Conservation (phyloP, 2,888 invertebrate species). For the Crossocerus cetratus region DNA sequence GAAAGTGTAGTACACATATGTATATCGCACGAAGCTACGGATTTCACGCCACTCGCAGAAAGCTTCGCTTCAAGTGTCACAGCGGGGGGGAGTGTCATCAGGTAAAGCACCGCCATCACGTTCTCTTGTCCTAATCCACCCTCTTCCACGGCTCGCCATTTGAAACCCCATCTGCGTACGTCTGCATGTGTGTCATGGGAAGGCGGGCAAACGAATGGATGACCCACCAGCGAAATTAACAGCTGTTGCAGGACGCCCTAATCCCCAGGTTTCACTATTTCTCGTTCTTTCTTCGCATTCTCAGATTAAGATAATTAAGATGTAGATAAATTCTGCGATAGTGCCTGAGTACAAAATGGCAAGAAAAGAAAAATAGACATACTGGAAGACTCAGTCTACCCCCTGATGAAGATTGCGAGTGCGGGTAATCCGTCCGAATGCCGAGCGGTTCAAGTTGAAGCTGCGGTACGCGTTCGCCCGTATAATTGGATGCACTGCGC, state of each 20-base stretch:
- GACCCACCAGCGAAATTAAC: slow-evolving; percentile 16
- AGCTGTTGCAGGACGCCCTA: slow-evolving; percentile 24
- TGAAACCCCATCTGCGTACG: not conserved
- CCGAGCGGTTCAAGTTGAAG: slow-evolving; percentile 21
- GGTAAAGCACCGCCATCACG: not conserved
- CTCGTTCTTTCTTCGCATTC: too few relatives aligned
- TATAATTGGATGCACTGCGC: slow-evolving; percentile 40
- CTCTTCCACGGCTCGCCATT: not conserved
- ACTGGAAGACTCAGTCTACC: not conserved
- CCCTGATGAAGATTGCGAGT: slow-evolving; percentile 1
- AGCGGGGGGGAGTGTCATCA: not conserved
- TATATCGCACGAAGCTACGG: too few relatives aligned
- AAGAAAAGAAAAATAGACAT: too few relatives aligned
- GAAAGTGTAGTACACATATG: too few relatives aligned
- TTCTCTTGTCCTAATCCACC: slow-evolving; percentile 20
- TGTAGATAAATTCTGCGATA: too few relatives aligned
- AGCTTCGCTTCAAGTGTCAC: not conserved
- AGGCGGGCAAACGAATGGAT: slow-evolving; percentile 6
- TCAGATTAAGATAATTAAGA: too few relatives aligned
- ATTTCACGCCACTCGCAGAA: too few relatives aligned
- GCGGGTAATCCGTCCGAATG: slow-evolving; percentile 23
- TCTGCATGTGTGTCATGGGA: not conserved
- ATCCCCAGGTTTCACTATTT: not conserved
- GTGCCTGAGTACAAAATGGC: too few relatives aligned
- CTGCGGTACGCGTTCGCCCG: slow-evolving; percentile 30